A percentile compares a stretch with the other conserved stretches of the same genome.
These are phyloP conservation scores for Sebastes vulpes DNA, from an alignment of 2,797 vertebrate species.

Conservation along the genomic window DNA sequence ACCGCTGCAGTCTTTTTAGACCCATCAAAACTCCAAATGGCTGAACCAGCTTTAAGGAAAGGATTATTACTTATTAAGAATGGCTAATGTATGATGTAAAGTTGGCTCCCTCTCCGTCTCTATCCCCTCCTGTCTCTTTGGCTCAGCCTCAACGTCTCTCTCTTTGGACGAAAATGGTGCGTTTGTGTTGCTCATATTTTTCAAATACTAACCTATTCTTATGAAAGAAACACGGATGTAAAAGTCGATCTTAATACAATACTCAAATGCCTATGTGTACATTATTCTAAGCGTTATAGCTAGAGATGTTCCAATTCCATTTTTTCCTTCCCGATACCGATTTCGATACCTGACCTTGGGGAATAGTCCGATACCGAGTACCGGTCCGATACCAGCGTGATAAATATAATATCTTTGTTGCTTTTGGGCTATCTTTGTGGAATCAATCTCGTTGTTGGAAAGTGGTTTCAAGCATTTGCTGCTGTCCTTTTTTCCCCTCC, in stretches of 20 bases:
- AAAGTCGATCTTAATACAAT: not conserved
- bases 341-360: too few species aligned
- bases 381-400: too few species aligned
- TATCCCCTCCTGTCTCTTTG: slow-evolving; percentile 38
- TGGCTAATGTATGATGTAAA: slow-evolving; percentile 74
- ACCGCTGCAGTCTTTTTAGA: slow-evolving; percentile 69
- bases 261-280: not conserved
- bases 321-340: too few species aligned
- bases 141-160: slow-evolving; percentile 40
- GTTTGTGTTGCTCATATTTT: slow-evolving; percentile 24
- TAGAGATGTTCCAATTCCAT: too few species aligned
- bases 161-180: slow-evolving; percentile 10
- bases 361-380: too few species aligned
- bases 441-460: too few species aligned
- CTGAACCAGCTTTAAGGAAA: slow-evolving; percentile 72
- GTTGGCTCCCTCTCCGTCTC: slow-evolving; percentile 49
- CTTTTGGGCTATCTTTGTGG: too few species aligned
- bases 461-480: too few species aligned
- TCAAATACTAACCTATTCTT: not conserved
- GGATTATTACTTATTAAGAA: slow-evolving; percentile 81
- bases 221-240: not conserved
- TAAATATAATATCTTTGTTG: too few species aligned
- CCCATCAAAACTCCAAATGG: slow-evolving; percentile 72
- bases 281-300: not conserved
- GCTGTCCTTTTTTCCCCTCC: too few species aligned